Percentiles rank a stretch among this genome's conserved stretches.
Conservation (phyloP, 2,888 invertebrate genomes). For the Aphidoletes aphidimyza region DNA sequence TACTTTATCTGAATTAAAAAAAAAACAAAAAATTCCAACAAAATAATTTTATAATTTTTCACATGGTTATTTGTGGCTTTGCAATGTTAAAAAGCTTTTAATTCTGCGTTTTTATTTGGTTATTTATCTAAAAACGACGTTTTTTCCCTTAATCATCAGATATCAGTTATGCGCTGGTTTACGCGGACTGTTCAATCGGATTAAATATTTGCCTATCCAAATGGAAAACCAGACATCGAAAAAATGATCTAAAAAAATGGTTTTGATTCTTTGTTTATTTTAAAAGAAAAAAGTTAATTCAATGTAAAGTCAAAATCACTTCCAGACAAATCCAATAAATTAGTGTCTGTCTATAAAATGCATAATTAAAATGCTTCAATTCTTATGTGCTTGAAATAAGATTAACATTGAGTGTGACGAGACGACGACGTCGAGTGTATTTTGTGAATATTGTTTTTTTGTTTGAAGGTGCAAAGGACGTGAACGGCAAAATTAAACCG, state of each 20-base stretch:
- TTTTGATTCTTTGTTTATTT: background rate
- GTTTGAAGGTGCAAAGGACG: background rate
- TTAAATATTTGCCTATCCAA: background rate
- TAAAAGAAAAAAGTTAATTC: background rate
- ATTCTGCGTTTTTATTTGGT: background rate
- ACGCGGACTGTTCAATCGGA: background rate
- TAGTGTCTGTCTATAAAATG: slow-evolving; percentile 3
- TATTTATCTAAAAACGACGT: too few relatives aligned
- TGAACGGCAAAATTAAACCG: background rate
- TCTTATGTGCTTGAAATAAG: background rate
- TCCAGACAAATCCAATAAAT: slow-evolving; percentile 37
- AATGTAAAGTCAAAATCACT: background rate
- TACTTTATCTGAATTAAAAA: too few relatives aligned
- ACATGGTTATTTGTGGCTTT: too few relatives aligned
- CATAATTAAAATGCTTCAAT: background rate
- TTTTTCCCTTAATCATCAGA: background rate
- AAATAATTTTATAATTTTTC: background rate
- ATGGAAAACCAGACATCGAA: slow-evolving; percentile 35
- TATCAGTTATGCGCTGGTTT: background rate
- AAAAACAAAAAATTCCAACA: background rate
- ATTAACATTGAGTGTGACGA: background rate
- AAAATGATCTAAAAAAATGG: slow-evolving; percentile 7
- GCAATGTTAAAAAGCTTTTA: background rate
- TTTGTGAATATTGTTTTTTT: too few relatives aligned
- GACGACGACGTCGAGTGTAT: background rate